Base-by-base conservation (phyloP, 2,888 invertebrate species). In the Lissocephala sabroskyi region DNA sequence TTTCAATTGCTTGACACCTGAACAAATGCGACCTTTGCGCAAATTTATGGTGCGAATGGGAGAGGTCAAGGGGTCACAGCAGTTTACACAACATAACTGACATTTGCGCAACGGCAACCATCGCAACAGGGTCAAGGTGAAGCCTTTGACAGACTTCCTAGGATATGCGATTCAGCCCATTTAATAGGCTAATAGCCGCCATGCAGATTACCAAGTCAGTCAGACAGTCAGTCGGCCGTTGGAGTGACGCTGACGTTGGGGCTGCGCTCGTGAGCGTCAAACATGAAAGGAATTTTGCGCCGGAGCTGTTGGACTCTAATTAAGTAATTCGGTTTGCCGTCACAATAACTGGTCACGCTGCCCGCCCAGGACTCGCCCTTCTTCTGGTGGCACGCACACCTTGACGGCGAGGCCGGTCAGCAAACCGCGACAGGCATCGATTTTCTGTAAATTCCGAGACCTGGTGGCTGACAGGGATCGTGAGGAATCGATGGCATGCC, bases 291-390 rank as follows among this genome's bases (percentile, higher is more conserved):
- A 33, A 33, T 41, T 40, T 35, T 36, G 37, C 26, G 37, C 44
- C 65, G n/a, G n/a, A n/a, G n/a, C n/a, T n/a, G n/a, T n/a, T n/a
- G n/a, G n/a, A 59, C 66, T 66, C 65, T 65, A 65, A 65, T 65
- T 65, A 65, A 65, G 66, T 60, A 62, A 65, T 65, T 65, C 47
- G 50, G 41, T 35, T 26, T 26, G 36, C 40, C 41, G 35, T 36
- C 44, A 45, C 28, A 28, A 37, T 28, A 18, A 18, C 30, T 9
- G 17, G 32, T 35, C 35, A 35, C 17, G 35, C 16, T 35, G 5
- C 30, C 30, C 11, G 30, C 30, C 11, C 64, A 63, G 7, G 23
- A 23, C 3, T 7, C 23, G 23, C 23, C 23, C 7, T 23, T 7
- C 7, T 23, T 23, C 23, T 17, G 16, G 7, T 16, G n/a, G 36